phyloP scores from a whole-genome alignment of 1,140 invertebrate species.

The Lepidurus packardi region DNA sequence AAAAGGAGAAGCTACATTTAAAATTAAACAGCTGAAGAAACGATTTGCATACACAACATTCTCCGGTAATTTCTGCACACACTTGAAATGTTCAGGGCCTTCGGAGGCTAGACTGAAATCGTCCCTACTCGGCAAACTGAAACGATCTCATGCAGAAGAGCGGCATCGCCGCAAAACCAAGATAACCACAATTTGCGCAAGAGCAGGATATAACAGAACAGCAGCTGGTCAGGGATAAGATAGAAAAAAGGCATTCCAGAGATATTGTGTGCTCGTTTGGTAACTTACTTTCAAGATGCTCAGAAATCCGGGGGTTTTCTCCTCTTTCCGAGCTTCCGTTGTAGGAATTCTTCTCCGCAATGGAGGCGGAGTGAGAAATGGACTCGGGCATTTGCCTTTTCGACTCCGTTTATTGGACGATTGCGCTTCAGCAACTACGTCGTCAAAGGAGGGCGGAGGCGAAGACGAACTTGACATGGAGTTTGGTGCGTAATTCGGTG shows the following conservation, averaged over 20 bases:
- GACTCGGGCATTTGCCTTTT: background rate
- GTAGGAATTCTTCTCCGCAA: background rate
- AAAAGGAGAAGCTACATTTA: no score
- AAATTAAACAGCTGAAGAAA: no score
- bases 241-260: background rate
- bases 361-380: background rate
- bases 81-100: no score
- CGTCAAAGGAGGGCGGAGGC: background rate
- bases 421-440: background rate
- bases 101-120: no score
- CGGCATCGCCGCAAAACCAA: background rate
- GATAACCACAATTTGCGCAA: conserved; percentile 1
- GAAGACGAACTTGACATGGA: background rate
- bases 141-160: background rate
- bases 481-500: background rate
- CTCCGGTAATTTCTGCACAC: no score
- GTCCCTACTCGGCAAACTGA: background rate
- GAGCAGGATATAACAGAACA: background rate
- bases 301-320: background rate
- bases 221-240: background rate
- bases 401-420: background rate
- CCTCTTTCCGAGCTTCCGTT: conserved; percentile 1
- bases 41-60: no score
- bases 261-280: background rate
- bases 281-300: background rate